These are phyloP conservation scores for Calliphora vicina DNA, from an alignment of 1,140 invertebrate genomes.

Conservation along the genomic window DNA sequence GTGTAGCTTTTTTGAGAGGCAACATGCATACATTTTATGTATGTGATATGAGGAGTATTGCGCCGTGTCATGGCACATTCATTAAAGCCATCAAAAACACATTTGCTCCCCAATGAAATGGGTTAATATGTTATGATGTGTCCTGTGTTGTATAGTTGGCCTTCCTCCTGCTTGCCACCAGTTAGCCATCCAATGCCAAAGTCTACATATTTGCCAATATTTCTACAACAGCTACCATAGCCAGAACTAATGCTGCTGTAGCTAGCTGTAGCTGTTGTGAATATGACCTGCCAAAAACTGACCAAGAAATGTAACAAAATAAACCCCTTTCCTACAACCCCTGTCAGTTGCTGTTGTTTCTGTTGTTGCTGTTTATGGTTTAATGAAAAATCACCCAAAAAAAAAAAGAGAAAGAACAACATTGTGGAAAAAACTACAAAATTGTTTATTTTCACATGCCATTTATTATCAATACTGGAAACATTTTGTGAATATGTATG, in stretches of 20 bases:
- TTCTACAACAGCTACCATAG: not conserved
- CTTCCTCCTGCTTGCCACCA: not conserved
- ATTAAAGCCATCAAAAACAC: conserved; percentile 32
- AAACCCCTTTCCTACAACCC: too few relatives aligned
- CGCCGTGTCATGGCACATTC: conserved; percentile 14
- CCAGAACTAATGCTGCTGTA: not conserved
- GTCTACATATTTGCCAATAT: too few relatives aligned
- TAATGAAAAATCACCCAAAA: not conserved
- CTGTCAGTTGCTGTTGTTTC: not conserved
- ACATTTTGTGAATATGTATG: too few relatives aligned
- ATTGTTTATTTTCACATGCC: not conserved
- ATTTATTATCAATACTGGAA: not conserved
- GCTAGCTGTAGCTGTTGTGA: not conserved
- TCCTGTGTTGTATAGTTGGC: not conserved
- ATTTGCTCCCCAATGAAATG: conserved; percentile 27
- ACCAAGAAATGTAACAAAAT: not conserved
- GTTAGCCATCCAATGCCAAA: not conserved
- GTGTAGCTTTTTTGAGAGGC: too few relatives aligned
- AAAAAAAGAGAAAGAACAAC: too few relatives aligned
- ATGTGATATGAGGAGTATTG: not conserved
- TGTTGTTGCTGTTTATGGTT: not conserved
- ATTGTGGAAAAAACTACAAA: not conserved
- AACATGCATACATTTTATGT: not conserved
- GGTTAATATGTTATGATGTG: conserved; percentile 28
- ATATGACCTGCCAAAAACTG: not conserved